These are phyloP conservation scores for Archilochus colubris DNA, from an alignment of 2,113 vertebrate species.

Conservation along the genomic window DNA sequence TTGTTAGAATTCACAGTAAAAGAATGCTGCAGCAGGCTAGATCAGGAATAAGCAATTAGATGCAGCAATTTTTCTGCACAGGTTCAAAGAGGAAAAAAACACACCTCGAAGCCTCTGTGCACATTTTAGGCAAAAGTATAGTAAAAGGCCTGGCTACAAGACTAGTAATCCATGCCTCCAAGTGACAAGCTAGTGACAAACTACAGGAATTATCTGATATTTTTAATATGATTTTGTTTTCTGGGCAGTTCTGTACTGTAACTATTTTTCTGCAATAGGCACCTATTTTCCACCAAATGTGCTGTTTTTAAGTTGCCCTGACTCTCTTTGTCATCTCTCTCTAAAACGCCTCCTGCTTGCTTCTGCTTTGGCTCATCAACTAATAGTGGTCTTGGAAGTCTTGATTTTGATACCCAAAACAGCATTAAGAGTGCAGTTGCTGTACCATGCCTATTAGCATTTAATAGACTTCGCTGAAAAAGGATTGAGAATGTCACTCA, in stretches of 20 bases:
- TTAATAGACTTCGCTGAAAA: background rate
- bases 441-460: background rate
- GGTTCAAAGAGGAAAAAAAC: background rate
- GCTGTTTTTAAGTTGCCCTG: background rate
- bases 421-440: background rate
- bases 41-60: background rate
- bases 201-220: slow-evolving; percentile 9
- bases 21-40: background rate
- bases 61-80: background rate
- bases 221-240: slow-evolving; percentile 13
- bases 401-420: slow-evolving; percentile 25
- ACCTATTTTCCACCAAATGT: background rate
- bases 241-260: background rate
- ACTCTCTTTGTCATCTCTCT: background rate
- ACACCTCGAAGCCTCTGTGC: background rate
- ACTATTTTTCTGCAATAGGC: slow-evolving; percentile 19
- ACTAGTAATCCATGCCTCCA: background rate
- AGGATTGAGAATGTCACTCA: background rate
- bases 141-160: background rate
- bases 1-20: background rate
- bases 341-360: background rate
- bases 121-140: background rate
- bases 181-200: background rate
- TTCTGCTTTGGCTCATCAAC: slow-evolving; percentile 28
- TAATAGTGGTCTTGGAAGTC: background rate